Evolutionary conservation across 37 sponge, comb jelly and placozoan genomes (phyloP).

Genomic region (Hexactinellida sp.): DNA sequence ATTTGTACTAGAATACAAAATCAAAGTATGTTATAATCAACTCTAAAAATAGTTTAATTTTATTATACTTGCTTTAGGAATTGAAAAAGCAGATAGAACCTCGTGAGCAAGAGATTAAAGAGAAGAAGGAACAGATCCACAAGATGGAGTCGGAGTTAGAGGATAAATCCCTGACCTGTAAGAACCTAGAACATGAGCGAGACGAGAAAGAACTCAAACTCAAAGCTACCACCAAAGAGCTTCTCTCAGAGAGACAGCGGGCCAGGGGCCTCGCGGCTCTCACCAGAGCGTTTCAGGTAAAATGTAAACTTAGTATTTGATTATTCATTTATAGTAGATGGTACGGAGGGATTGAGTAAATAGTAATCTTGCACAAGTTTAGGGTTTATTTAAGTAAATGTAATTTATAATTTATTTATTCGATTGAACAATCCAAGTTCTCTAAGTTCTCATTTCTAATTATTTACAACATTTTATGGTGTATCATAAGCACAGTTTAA

Average conservation of each 20-base stretch:
- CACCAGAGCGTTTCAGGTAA: background rate
- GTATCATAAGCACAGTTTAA: too few species aligned
- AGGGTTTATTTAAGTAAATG: too few species aligned
- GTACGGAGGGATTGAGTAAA: too few species aligned
- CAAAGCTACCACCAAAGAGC: constrained; percentile 69
- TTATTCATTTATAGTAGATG: too few species aligned
- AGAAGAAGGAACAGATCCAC: constrained; percentile 85
- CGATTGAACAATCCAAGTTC: too few species aligned
- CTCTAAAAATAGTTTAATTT: too few species aligned
- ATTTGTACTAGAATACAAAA: constrained; percentile 98
- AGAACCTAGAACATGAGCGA: constrained; percentile 48
- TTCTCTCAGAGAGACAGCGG: constrained; percentile 61
- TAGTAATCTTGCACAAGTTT: too few species aligned
- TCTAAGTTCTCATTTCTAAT: too few species aligned
- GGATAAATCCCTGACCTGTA: constrained; percentile 53
- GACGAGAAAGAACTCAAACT: constrained; percentile 61
- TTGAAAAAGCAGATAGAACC: constrained; percentile 92
- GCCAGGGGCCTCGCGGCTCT: constrained; percentile 18
- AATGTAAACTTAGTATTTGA: too few species aligned
- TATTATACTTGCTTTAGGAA: constrained; percentile 28
- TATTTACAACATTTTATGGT: too few species aligned
- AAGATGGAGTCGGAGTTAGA: constrained; percentile 93
- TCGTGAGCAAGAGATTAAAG: constrained; percentile 79
- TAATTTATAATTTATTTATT: too few species aligned
- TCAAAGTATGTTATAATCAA: constrained; percentile 50